Evolutionary conservation across 2,113 vertebrate genomes (phyloP), one percentile per base, ranked within the genome.

Genomic region (Lates calcarifer): DNA sequence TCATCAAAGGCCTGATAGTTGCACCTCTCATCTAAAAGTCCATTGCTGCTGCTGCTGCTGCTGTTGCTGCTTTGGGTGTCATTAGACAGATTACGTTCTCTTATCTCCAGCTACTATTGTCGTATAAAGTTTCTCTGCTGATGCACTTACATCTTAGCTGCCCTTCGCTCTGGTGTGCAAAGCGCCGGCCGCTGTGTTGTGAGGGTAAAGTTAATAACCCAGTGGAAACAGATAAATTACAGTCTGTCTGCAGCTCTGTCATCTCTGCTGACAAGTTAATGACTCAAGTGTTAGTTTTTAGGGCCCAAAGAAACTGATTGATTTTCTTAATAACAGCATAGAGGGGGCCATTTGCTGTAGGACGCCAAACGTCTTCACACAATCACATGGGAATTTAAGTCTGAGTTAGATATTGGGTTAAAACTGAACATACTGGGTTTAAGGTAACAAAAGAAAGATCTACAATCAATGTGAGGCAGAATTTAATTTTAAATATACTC

Each of bases 101-200:
- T 91, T 89, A 88, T 88, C 88, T 56, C 12, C n/a, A 0, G 78
- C 65, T 84, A 39, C 74, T 49, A 66, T 37, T 56, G 55, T 77
- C 41, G 53, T 63, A 73, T 49, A 39, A 82, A 65, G 84, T 85
- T 84, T 81, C 53, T 43, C 49, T 76, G 66, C 18, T 64, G 72
- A 72, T 66, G 43, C 51, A 86, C n/a, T n/a, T n/a, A n/a, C 82
- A 79, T 49, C 85, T 87, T 5, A 49, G 65, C 61, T 81, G 89
- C 82, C 74, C 86, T 90, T 93, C 51, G 49, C 63, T 82, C 87
- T 9, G 24, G 22, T 75, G 74, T 87, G 82, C 84, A 75, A 75
- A 81, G 69, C 37, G 2, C 13, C 45, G 37, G 63, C 29, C 11
- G 5, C 72, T 53, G 72, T 85, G 76, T 33, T 69, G 31, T 72